Base-by-base conservation (phyloP, 2,113 vertebrate species). In the Perognathus longimembris region DNA sequence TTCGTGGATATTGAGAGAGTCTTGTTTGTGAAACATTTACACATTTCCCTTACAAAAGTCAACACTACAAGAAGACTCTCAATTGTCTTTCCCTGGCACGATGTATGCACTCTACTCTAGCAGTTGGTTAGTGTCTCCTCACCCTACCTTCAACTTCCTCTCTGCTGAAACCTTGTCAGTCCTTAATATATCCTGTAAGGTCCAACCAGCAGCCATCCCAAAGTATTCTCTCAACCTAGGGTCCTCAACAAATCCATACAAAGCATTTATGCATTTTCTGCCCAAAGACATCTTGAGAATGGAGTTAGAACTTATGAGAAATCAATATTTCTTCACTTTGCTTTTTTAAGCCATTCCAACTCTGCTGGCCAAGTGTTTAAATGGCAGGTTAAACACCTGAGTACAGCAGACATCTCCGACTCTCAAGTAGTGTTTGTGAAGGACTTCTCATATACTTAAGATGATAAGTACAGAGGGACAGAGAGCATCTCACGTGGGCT, bases 271-370 rank as follows among this genome's bases (percentile, higher is more conserved):
- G 57, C 34, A 24, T 45, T 82, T 36, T 88, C 85, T 77, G 38
- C 38, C 74, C 32, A 82, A 73, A 75, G 34, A 90, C 32, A 86
- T n/a, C 10, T 26, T 71, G 40, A 45, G 50, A 92, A 50, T 73
- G 40, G 21, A 67, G 21, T 45, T 38, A 85, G 66, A 94, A 4
- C 7, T 59, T 73, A 75, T 6, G 11, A 24, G 63, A 26, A 36
- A 81, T 64, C 75, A 40, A 81, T 40, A 84, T 34, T 76, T 91
- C 63, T 91, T 83, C 67, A 63, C 7, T 40, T 84, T 40, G 32
- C 17, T 89, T 91, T 92, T 95, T 38, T 77, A 50, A 81, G 42
- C 80, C 12, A 73, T 87, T 54, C 14, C 22, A 50, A 77, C 71
- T 76, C 63, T 66, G 18, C 22, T 75, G 81, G 45, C 54, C 66